These are phyloP conservation scores for Brachynemurus nebulosus DNA, from an alignment of 2,888 invertebrate species.

Conservation along the genomic window DNA sequence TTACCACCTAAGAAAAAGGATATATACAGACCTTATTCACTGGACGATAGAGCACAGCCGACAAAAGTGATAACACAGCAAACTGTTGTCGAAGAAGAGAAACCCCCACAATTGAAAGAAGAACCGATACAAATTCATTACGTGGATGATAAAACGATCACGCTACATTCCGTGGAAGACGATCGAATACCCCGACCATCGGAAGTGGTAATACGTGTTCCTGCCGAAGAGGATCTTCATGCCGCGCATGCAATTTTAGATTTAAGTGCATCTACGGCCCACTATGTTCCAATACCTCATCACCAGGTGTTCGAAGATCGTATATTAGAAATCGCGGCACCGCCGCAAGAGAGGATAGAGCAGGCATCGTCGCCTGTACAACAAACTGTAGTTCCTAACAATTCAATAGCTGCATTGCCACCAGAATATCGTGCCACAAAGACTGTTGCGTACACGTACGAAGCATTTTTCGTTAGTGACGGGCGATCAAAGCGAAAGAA, in stretches of 20 bases:
- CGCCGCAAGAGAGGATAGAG: slow-evolving; percentile 15
- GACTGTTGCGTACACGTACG: slow-evolving; percentile 79
- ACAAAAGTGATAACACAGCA: background rate
- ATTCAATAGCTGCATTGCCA: slow-evolving; percentile 16
- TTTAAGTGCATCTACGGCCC: slow-evolving; percentile 72
- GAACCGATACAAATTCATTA: background rate
- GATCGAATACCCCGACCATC: slow-evolving; percentile 15
- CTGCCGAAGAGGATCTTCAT: slow-evolving; percentile 70
- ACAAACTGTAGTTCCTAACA: slow-evolving; percentile 21
- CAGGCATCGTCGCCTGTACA: slow-evolving; percentile 24
- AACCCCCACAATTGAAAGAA: background rate
- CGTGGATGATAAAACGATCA: background rate
- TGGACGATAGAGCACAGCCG: slow-evolving; percentile 45
- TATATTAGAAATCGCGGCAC: slow-evolving; percentile 2
- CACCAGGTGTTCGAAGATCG: slow-evolving; percentile 15
- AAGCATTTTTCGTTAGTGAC: slow-evolving; percentile 83
- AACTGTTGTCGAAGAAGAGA: background rate
- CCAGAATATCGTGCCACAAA: slow-evolving; percentile 35
- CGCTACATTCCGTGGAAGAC: background rate
- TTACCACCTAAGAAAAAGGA: slow-evolving; percentile 84
- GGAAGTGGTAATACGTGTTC: slow-evolving; percentile 40
- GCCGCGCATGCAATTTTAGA: slow-evolving; percentile 83
- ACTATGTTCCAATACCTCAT: slow-evolving; percentile 29
- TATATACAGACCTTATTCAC: slow-evolving; percentile 77
- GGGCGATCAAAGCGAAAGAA: slow-evolving; percentile 70